A percentile compares a stretch with the other conserved stretches of the same genome.
Conservation (phyloP, 2,888 invertebrate species). For the Stegophylla sp. region DNA sequence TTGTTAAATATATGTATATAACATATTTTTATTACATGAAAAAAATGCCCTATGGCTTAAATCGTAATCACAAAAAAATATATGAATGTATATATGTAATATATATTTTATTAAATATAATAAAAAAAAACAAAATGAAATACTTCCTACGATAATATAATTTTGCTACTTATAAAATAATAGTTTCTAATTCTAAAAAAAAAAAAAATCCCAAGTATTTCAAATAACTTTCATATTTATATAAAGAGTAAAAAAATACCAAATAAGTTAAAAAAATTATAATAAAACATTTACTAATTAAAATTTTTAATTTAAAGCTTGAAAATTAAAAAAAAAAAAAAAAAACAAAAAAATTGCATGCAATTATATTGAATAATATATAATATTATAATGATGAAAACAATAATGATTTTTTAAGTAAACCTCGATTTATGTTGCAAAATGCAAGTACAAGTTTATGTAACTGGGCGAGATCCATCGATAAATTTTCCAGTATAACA, state of each 20-base stretch:
- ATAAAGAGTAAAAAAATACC: constrained; percentile 59
- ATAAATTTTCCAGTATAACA: constrained; percentile 57
- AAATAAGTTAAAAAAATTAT: constrained; percentile 59
- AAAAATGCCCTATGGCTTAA: constrained; percentile 46
- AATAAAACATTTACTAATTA: constrained; percentile 57
- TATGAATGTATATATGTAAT: constrained; percentile 29
- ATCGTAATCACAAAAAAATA: constrained; percentile 51
- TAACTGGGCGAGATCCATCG: constrained; percentile 59
- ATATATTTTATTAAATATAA: neutral
- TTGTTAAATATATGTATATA: neutral
- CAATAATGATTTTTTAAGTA: constrained; percentile 53
- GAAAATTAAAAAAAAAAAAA: constrained; percentile 21
- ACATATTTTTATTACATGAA: constrained; percentile 35
- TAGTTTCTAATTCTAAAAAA: constrained; percentile 56
- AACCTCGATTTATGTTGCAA: constrained; percentile 56
- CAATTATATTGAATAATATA: constrained; percentile 47
- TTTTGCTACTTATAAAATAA: constrained; percentile 54
- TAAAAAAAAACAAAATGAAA: constrained; percentile 29
- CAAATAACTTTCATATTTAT: constrained; percentile 54
- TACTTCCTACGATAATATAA: constrained; percentile 46
- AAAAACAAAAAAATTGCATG: constrained; percentile 41
- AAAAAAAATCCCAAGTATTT: constrained; percentile 57
- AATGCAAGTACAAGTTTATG: constrained; percentile 56
- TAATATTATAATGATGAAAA: constrained; percentile 45
- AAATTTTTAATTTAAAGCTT: constrained; percentile 55